Conservation (phyloP, 2,797 vertebrate genomes). For the Falco novaeseelandiae region DNA sequence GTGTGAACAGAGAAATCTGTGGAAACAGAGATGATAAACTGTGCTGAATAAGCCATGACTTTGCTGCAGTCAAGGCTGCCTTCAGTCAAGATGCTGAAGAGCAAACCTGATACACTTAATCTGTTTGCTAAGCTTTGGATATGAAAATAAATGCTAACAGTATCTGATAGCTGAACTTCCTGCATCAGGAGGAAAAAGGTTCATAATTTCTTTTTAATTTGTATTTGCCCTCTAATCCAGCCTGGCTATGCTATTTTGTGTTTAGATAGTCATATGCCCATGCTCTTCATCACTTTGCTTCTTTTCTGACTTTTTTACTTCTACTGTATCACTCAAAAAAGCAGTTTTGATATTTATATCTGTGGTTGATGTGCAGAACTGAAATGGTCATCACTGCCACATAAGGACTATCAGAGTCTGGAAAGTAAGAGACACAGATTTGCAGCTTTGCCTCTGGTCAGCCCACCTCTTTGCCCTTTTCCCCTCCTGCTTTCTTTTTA, state of each 20-base stretch:
- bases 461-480: accelerated
- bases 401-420: background rate
- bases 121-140: background rate
- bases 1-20: background rate
- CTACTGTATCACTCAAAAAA: background rate
- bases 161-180: background rate
- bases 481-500: background rate
- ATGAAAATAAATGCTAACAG: background rate
- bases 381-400: background rate
- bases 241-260: background rate
- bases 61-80: background rate
- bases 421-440: background rate
- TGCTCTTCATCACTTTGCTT: background rate
- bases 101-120: background rate
- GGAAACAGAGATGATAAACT: background rate
- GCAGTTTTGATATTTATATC: background rate
- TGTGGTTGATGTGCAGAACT: background rate
- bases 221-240: background rate
- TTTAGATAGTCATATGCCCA: background rate
- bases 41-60: background rate
- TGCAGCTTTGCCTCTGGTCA: background rate
- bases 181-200: background rate
- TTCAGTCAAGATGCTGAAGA: background rate
- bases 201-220: background rate
- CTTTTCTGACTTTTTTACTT: background rate